Percentiles rank a stretch among this genome's conserved stretches.
These are phyloP conservation scores for Paramormyrops hopkinsi DNA, from an alignment of 2,797 vertebrate species.

Conservation along the genomic window DNA sequence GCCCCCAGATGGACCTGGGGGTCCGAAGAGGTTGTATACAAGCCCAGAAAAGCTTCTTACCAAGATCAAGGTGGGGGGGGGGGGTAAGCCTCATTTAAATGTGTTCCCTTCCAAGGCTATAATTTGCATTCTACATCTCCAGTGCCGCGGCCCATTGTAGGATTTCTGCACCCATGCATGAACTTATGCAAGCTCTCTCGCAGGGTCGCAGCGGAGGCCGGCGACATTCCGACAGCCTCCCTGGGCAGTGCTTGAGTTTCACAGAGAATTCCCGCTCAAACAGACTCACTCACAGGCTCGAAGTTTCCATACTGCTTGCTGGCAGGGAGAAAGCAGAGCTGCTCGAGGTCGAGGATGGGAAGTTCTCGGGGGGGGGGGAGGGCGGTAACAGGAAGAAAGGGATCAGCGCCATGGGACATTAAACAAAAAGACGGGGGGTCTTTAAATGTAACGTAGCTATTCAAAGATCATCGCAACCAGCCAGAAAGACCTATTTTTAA, in stretches of 20 bases:
- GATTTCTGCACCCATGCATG: background rate
- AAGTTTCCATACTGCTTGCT: background rate
- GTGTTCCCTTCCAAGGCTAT: background rate
- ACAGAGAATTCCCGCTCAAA: background rate
- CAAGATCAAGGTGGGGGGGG: background rate
- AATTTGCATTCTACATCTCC: slow-evolving; percentile 13
- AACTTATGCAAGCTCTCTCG: slow-evolving; percentile 10
- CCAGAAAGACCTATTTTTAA: background rate
- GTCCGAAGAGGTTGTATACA: background rate
- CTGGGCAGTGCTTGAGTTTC: background rate
- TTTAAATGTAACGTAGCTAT: background rate
- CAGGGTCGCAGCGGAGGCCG: background rate
- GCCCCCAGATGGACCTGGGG: background rate
- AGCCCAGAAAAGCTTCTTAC: background rate
- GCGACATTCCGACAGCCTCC: background rate
- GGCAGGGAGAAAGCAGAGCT: background rate
- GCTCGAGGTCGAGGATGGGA: background rate
- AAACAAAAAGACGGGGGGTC: background rate
- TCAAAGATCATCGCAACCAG: background rate
- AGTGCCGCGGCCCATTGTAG: background rate
- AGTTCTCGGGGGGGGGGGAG: background rate
- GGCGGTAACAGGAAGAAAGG: background rate
- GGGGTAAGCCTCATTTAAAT: background rate
- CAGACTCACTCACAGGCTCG: background rate
- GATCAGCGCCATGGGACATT: background rate